Evolutionary conservation across 1,140 invertebrate species (phyloP), one percentile per base, ranked within the genome.

Genomic region (Phocides pigmalion): DNA sequence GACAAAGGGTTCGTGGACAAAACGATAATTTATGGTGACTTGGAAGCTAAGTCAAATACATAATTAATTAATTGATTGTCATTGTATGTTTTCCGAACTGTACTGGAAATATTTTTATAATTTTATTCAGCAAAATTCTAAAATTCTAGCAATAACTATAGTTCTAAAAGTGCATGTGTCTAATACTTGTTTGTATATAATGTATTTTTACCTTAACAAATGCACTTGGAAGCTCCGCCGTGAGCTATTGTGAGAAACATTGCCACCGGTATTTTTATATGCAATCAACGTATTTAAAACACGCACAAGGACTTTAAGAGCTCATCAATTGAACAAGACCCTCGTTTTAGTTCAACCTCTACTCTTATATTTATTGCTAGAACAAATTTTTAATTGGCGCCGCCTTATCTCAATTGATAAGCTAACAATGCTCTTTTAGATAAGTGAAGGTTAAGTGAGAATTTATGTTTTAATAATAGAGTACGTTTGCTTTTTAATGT

Each of bases 351-450:
- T 70, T 67, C 28, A 46, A 20, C 22, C 42, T 8, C 15, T 6
- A 51, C 15, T 61, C 61, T 66, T 72, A 56, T 68, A 74, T 67
- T 78, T 76, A 70, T 72, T 49, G 64, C 72, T 74, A 73, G 66
- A 68, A 83, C 79, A 73, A 81, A 87, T 83, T 84, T 84, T 83
- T 83, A 87, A 87, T 87, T 84, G 79, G 76, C 61, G 39, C 56
- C 56, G 47, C 64, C 72, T 82, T 82, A 84, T 84, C 79, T 68
- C 19, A 59, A 15, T 12, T 66, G 81, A 82, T 84, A 84, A 81
- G 79, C 72, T 68, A 74, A 83, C 82, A 87, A 81, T 76, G 64
- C 71, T 47, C 25, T 64, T 59, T 41, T 46, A 84, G 77, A 87
- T 83, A 79, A 73, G 44, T 32, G 62, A 49, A 69, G 22, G 65